Percentiles rank a stretch among this genome's conserved stretches.
Conservation (phyloP, 2,888 invertebrate genomes). For the Linnaemya tessellans region DNA sequence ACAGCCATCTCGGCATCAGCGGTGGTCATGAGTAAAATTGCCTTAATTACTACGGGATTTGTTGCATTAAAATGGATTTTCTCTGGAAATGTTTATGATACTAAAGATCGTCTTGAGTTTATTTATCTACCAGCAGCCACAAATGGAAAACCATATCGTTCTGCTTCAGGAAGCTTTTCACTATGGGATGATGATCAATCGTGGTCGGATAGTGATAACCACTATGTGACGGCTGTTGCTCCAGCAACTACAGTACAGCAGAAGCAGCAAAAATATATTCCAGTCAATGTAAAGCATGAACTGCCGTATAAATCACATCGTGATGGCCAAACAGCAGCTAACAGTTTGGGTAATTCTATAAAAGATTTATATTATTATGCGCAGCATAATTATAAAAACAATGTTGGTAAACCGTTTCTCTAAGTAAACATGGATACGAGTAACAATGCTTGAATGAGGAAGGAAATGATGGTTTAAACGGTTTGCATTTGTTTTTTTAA, state of each 20-base stretch:
- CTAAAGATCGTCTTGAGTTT: constrained; percentile 77
- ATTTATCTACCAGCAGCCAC: constrained; percentile 75
- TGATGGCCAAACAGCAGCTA: constrained; percentile 28
- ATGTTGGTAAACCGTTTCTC: constrained; percentile 77
- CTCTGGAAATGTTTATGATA: constrained; percentile 61
- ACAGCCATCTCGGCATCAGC: constrained; percentile 86
- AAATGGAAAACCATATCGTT: constrained; percentile 65
- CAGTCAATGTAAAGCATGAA: constrained; percentile 47
- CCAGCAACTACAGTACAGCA: background rate
- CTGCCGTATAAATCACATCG: constrained; percentile 31
- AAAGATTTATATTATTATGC: constrained; percentile 67
- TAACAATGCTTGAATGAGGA: no score
- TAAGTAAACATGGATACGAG: constrained; percentile 56
- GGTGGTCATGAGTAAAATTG: constrained; percentile 82
- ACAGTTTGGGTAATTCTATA: constrained; percentile 30
- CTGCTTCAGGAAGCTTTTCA: constrained; percentile 48
- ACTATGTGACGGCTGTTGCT: constrained; percentile 40
- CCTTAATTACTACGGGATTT: constrained; percentile 78
- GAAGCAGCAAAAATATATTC: constrained; percentile 58
- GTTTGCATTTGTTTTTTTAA: background rate
- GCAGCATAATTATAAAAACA: constrained; percentile 71
- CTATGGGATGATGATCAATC: constrained; percentile 62
- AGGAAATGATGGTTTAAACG: background rate
- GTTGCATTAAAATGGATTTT: constrained; percentile 80
- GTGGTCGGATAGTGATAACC: constrained; percentile 59